Evolutionary conservation across 1,140 invertebrate species (phyloP), one percentile per base, ranked within the genome.

Genomic region (Pristionchus pacificus): DNA sequence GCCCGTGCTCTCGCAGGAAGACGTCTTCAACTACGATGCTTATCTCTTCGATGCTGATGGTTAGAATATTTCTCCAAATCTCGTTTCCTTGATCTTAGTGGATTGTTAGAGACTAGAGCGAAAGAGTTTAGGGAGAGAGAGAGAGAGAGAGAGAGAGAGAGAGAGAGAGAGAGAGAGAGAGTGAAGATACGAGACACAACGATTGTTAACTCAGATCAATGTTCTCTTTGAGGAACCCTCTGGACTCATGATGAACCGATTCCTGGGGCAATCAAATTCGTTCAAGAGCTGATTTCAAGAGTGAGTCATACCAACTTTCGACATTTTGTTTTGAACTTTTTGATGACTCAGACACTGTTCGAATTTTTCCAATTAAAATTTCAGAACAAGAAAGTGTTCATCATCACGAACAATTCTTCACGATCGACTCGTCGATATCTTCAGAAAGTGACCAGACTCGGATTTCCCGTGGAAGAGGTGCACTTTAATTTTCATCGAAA

Each of bases 331-430:
- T n/a, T 25, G 29, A 13, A 14, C 60, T 27, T 30, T 13, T 61
- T 15, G 15, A 27, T 61, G 13, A 1, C 24, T 30, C 29, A 27
- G n/a, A n/a, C n/a, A n/a, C n/a, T n/a, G n/a, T n/a, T n/a, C n/a
- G n/a, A n/a, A n/a, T n/a, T n/a, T n/a, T n/a, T n/a, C n/a, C n/a
- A n/a, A n/a, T n/a, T n/a, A n/a, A n/a, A n/a, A n/a, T n/a, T n/a
- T n/a, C 0, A 38, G 27, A 28, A 91, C 2, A 97, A 96, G 85
- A 89, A 88, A 83, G 88, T 95, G 68, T 93, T 92, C 83, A 95
- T 91, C 83, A 89, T 95, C 0, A 97, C 93, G 2, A 97, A 97
- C 83, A 97, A 97, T 84, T 93, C 92, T 30, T 92, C 91, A 2
- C 93, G 92, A 86, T 91, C 91, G 0, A 87, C 91, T 68, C 86